These are phyloP conservation scores for Pseudachorutes palmiensis DNA, from an alignment of 1,140 invertebrate species.

Conservation along the genomic window DNA sequence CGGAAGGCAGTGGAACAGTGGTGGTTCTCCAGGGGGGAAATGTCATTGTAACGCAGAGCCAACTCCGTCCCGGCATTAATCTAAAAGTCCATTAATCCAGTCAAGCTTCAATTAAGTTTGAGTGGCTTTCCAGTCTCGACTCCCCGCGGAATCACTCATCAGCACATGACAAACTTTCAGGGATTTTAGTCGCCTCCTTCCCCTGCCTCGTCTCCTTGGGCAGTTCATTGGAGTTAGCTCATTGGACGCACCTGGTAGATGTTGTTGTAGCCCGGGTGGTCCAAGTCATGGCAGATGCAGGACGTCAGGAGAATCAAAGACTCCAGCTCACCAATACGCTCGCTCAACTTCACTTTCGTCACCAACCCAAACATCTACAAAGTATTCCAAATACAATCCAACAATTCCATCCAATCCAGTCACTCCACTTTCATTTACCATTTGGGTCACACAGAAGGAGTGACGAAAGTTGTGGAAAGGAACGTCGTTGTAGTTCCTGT, in stretches of 20 bases:
- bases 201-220: too few species aligned
- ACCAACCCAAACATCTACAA: conserved; percentile 76
- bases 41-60: conserved; percentile 78
- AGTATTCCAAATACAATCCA: too few species aligned
- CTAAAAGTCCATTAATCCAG: conserved; percentile 38
- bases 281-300: conserved; percentile 75
- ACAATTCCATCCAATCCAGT: too few species aligned
- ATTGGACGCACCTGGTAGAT: conserved; percentile 59
- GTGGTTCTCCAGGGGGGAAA: conserved; percentile 80
- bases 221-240: too few species aligned
- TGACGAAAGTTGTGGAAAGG: conserved; percentile 48
- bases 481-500: conserved; percentile 78
- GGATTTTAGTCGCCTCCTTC: too few species aligned
- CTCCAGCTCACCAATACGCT: conserved; percentile 63
- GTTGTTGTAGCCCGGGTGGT: conserved; percentile 86
- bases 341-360: conserved; percentile 61
- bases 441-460: conserved; percentile 82
- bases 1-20: conserved; percentile 80
- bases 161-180: too few species aligned
- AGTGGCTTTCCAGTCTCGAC: too few species aligned
- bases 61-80: conserved; percentile 78
- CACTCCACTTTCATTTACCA: conserved; percentile 58
- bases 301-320: conserved; percentile 70
- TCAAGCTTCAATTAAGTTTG: neutral
- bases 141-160: too few species aligned